These are phyloP conservation scores for Electrophaes corylata DNA, from an alignment of 2,888 invertebrate species.

Conservation along the genomic window DNA sequence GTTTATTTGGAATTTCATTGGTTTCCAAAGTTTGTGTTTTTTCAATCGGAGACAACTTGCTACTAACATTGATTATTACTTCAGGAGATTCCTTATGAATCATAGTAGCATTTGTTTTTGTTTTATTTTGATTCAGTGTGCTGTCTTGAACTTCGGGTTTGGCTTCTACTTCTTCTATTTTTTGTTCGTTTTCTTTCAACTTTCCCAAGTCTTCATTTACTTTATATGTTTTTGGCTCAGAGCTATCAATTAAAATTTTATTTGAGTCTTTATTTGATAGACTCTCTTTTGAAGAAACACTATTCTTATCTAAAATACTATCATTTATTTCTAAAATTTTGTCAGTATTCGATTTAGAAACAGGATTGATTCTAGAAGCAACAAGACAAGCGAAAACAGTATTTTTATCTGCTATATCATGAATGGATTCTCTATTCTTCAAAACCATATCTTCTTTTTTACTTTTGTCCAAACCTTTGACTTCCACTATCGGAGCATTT, in stretches of 20 bases:
- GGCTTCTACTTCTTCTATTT: slow-evolving; percentile 10
- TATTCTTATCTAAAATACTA: slow-evolving; percentile 9
- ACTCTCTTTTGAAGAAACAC: not conserved
- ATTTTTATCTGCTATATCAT: slow-evolving; percentile 3
- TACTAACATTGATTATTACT: not conserved
- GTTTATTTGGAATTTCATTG: not conserved
- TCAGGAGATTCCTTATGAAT: slow-evolving; percentile 7
- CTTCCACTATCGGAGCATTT: not conserved
- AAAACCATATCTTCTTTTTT: not conserved
- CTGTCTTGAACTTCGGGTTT: slow-evolving; percentile 1
- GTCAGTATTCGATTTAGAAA: slow-evolving; percentile 3
- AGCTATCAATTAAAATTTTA: not conserved
- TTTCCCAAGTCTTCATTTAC: slow-evolving; percentile 1
- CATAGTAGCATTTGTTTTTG: not conserved
- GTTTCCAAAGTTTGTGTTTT: slow-evolving; percentile 2
- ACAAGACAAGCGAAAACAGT: not conserved
- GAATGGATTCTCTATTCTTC: not conserved
- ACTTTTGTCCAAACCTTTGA: not conserved
- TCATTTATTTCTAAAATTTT: not conserved
- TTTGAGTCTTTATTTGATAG: not conserved
- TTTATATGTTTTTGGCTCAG: slow-evolving; percentile 2
- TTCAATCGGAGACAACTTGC: not conserved
- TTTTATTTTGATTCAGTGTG: not conserved
- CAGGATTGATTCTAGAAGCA: not conserved
- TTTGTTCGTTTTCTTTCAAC: slow-evolving; percentile 7